Base-by-base conservation (phyloP, 2,888 invertebrate species). In the Sphaeridia pumilis region DNA sequence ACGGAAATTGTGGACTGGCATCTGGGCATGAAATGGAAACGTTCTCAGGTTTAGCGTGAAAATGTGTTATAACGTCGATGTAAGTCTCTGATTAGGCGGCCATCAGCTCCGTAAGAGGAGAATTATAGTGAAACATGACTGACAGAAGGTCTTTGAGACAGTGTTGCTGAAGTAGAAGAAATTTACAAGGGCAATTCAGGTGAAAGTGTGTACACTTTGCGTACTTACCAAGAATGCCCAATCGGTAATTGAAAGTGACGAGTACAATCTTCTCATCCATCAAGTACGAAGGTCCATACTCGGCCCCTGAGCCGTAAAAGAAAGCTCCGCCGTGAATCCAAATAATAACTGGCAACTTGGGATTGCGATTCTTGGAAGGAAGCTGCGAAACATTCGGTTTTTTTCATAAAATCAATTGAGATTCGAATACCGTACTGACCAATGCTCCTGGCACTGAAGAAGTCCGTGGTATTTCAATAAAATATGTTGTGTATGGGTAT, bases 251-350 rank as follows among this genome's bases (percentile, higher is more conserved):
- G 25, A 59, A 45, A 0, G 58, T 57, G 4, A 58, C 58, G 2
- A 58, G 43, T n/a, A 62, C 42, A 2, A 62, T 49, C 24, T 60
- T 50, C 20, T 55, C 49, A 31, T 60, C 53, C 27, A 59, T 12
- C 10, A 62, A 47, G 38, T 62, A 62, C 1, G 59, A 36, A 3
- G 58, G 58, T 7, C 62, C 44, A 25, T 44, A 50, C 10, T 35
- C 34, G 12, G 17, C 20, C 28, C 50, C 44, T 14, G 44, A 34
- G 3, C 60, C 59, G 22, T 60, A 57, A 17, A 58, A 58, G 46
- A 53, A 62, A 1, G 57, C 54, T 17, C 61, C 61, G 10, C 61
- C 61, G 20, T 61, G 61, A 35, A 61, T 42, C 26, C 52, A 59
- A 1, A 62, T 44, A 17, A 57, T 55, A 3, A 58, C 56, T 1